phyloP scores from a whole-genome alignment of 2,113 vertebrate species.

The Pygathrix nemaeus region DNA sequence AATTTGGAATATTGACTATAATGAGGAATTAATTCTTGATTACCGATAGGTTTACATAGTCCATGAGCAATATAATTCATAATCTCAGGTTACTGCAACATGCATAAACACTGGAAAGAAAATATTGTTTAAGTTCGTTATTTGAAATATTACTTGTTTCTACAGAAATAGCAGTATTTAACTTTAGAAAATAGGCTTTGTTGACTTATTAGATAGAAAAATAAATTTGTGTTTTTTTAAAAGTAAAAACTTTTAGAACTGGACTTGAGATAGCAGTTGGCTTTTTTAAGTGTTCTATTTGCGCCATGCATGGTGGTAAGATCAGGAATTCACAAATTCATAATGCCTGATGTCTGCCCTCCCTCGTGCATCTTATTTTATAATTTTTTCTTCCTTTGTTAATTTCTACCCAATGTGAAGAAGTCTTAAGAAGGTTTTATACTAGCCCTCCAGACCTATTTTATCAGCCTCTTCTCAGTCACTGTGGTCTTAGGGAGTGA shows the following conservation, averaged over 20 bases:
- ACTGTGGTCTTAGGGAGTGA: background rate
- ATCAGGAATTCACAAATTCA: background rate
- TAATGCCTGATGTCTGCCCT: background rate
- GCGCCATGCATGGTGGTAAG: background rate
- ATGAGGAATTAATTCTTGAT: background rate
- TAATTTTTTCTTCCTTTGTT: background rate
- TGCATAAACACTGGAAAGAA: background rate
- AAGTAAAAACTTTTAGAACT: background rate
- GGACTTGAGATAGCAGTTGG: background rate
- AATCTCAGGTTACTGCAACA: background rate
- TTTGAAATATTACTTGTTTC: slow-evolving; percentile 27
- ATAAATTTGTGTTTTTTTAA: background rate
- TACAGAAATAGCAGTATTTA: background rate
- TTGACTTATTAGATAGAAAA: slow-evolving; percentile 26
- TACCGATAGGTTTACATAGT: background rate
- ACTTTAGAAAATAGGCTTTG: background rate
- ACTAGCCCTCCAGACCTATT: background rate
- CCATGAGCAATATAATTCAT: background rate
- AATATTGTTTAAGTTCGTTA: background rate
- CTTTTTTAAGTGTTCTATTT: background rate
- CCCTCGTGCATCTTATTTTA: background rate
- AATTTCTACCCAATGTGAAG: background rate
- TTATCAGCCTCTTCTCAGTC: background rate
- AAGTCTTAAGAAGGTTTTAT: background rate
- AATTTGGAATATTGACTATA: background rate